phyloP scores from a whole-genome alignment of 2,888 invertebrate genomes.

The Brachycybe producta region DNA sequence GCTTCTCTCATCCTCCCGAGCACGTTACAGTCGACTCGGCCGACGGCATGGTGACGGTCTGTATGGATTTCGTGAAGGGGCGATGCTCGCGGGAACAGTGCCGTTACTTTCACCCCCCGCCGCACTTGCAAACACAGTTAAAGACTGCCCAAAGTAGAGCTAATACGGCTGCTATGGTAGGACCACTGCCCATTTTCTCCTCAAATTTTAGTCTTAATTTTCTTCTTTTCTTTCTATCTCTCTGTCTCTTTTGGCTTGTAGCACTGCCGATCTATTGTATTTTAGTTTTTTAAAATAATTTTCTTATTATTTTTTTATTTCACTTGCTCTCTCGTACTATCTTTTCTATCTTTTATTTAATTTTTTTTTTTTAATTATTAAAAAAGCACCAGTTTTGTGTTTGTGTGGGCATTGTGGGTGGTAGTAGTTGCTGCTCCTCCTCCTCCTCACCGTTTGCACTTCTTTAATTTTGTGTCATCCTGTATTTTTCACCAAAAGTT shows the following conservation, averaged over 20 bases:
- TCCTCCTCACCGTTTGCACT: slow-evolving; percentile 10
- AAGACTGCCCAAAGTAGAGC: slow-evolving; percentile 69
- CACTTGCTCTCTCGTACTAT: background rate
- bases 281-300: slow-evolving; percentile 15
- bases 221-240: slow-evolving; percentile 14
- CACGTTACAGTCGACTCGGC: slow-evolving; percentile 78
- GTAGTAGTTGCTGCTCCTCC: slow-evolving; percentile 18
- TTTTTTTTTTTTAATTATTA: slow-evolving; percentile 2
- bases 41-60: slow-evolving; percentile 97
- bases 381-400: slow-evolving; percentile 7
- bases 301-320: slow-evolving; percentile 16
- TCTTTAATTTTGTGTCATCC: slow-evolving; percentile 9
- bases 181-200: slow-evolving; percentile 21
- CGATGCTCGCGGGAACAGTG: slow-evolving; percentile 98
- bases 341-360: slow-evolving; percentile 1
- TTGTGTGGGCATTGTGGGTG: slow-evolving; percentile 13
- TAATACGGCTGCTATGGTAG: slow-evolving; percentile 34
- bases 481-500: slow-evolving; percentile 2
- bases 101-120: slow-evolving; percentile 99
- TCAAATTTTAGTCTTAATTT: slow-evolving; percentile 6
- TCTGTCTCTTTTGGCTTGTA: slow-evolving; percentile 11
- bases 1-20: slow-evolving; percentile 97
- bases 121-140: slow-evolving; percentile 98
- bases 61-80: slow-evolving; percentile 99
- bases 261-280: slow-evolving; percentile 11